Percentiles rank a stretch among this genome's conserved stretches.
Conservation (phyloP, 2,113 vertebrate genomes). For the Octodon degus region DNA sequence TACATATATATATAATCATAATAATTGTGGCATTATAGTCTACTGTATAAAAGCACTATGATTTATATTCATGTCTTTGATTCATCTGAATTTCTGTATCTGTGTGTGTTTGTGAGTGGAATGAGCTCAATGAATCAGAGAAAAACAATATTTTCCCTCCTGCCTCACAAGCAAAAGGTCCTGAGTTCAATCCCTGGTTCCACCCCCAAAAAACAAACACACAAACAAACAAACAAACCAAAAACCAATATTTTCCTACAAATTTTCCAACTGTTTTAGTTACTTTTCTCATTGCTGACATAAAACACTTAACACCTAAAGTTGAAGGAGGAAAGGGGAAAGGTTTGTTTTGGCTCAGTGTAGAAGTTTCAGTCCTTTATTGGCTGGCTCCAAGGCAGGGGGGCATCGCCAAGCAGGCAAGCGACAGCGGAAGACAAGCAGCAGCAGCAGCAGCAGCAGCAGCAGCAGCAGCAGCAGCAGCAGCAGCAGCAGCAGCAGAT, state of each 20-base stretch:
- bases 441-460: not conserved
- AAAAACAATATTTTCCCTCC: not conserved
- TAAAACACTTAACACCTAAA: not conserved
- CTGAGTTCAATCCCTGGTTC: no score
- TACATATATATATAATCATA: not conserved
- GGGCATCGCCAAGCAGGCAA: not conserved
- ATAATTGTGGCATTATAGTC: not conserved
- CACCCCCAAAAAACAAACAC: no score
- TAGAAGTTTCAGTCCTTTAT: not conserved
- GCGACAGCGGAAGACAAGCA: not conserved
- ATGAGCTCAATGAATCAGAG: not conserved
- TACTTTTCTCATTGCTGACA: not conserved
- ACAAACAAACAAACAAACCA: no score
- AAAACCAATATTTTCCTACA: not conserved
- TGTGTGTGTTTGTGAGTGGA: not conserved
- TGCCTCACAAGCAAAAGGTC: no score
- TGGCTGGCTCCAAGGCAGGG: not conserved
- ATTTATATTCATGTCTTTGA: not conserved
- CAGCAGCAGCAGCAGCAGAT: not conserved
- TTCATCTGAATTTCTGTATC: not conserved
- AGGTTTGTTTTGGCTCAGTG: not conserved
- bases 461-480: no score
- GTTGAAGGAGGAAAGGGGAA: not conserved
- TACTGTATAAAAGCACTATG: not conserved
- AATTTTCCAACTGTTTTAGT: not conserved